Conservation (phyloP, 1,140 invertebrate genomes). For the Drosophila triauraria region DNA sequence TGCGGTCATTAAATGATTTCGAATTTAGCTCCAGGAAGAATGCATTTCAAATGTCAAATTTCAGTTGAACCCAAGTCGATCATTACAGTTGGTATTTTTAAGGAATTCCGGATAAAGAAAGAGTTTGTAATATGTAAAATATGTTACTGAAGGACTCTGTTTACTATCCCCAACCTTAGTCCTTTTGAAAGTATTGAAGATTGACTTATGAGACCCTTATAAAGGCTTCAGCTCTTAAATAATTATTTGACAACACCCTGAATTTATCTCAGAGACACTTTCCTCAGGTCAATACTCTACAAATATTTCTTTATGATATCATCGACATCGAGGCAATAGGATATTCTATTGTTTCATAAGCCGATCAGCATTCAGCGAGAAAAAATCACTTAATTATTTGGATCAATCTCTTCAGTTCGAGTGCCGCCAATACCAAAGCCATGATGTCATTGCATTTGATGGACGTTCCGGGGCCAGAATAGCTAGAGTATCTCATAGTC, state of each 20-base stretch:
- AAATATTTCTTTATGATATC: constrained; percentile 32
- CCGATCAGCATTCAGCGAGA: constrained; percentile 35
- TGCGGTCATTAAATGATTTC: constrained; percentile 30
- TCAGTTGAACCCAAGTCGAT: neutral
- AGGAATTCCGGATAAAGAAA: neutral
- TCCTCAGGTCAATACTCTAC: constrained; percentile 23
- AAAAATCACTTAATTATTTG: constrained; percentile 54
- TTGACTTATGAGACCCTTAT: too few species aligned
- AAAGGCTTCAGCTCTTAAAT: neutral
- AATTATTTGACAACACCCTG: neutral
- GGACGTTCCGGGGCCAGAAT: constrained; percentile 31
- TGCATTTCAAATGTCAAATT: constrained; percentile 44
- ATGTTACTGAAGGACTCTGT: neutral
- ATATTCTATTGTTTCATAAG: constrained; percentile 42
- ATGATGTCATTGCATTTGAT: constrained; percentile 55
- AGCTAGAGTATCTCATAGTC: constrained; percentile 34
- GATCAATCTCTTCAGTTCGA: constrained; percentile 48
- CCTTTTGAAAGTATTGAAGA: neutral
- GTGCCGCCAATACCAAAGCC: constrained; percentile 38
- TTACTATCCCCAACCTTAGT: too few species aligned
- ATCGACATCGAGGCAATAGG: constrained; percentile 29
- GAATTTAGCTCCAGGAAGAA: constrained; percentile 38
- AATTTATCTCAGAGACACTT: neutral
- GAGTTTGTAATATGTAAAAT: neutral
- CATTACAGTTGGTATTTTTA: neutral